Base-by-base conservation (phyloP, 2,797 vertebrate species). In the Balearica regulorum region DNA sequence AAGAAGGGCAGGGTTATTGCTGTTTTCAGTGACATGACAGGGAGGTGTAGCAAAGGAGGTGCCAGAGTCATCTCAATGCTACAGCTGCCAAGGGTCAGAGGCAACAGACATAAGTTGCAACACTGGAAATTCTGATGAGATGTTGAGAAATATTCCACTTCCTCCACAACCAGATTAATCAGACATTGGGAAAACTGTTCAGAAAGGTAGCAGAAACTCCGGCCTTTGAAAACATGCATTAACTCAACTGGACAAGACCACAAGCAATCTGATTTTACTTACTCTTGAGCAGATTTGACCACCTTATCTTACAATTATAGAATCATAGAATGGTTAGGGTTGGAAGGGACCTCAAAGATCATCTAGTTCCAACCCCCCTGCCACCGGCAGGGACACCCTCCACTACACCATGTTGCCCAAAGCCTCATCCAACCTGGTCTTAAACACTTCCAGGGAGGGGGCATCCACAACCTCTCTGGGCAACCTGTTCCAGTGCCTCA, bases 61-160 rank as follows among this genome's bases (percentile, higher is more conserved):
- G 53, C 9, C 43, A 72, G 64, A 60, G 33, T 68, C 35, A 43
- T 70, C 55, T 90, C n/a, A 49, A 1, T 20, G 17, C 5, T 72
- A 21, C 70, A 73, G 48, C 60, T 82, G 43, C 48, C 61, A 48
- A 39, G 72, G 39, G 43, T 46, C 68, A 91, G 72, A 81, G 33
- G 20, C 46, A 39, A 24, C 46, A 71, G 51, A 18, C 16, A 54
- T 26, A 91, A 90, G 39, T 80, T 94, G 61, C 55, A 71, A 57
- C 55, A 48, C 39, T 83, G 86, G 83, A 92, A 94, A 93, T 93
- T 93, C 60, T 91, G 49, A 91, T 53, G 82, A 91, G 72, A 39
- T 77, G 48, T 44, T 90, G 53, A 80, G 72, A 94, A 83, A 78
- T 41, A 44, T 83, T 16, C 37, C 6, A 13, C n/a, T 11, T 75